Percentiles rank a stretch among this genome's conserved stretches.
phyloP scores from a whole-genome alignment of 2,113 vertebrate species.

The Macroglossus sobrinus region DNA sequence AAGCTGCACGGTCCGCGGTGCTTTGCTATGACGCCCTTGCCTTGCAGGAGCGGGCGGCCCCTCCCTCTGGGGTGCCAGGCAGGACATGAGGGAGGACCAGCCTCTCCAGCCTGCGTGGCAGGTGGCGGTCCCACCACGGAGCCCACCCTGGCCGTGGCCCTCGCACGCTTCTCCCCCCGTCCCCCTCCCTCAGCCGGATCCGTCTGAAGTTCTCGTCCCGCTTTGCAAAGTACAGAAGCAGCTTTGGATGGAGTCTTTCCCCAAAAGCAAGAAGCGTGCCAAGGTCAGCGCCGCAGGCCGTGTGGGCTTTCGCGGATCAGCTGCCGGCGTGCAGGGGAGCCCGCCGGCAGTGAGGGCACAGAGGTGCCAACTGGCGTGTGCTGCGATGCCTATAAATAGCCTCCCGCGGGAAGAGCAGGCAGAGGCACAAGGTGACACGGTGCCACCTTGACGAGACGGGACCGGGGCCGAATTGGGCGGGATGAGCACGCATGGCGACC shows the following conservation, averaged over 20 bases:
- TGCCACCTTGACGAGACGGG: rapidly evolving
- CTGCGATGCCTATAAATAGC: rapidly evolving
- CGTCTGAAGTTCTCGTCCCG: not conserved
- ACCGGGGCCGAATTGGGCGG: not conserved
- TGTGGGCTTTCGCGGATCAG: rapidly evolving
- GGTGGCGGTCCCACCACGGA: not conserved
- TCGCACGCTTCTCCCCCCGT: too few species aligned
- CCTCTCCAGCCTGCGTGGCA: not conserved
- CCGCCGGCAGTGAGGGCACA: rapidly evolving
- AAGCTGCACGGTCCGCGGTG: not conserved
- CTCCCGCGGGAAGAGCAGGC: rapidly evolving
- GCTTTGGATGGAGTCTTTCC: not conserved
- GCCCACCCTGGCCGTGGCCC: not conserved
- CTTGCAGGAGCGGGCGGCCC: too few species aligned
- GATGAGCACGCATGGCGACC: rapidly evolving
- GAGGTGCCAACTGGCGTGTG: not conserved
- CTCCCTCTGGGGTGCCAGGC: too few species aligned
- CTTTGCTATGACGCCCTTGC: not conserved
- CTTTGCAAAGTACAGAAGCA: not conserved
- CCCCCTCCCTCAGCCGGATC: rapidly evolving
- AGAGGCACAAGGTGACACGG: rapidly evolving
- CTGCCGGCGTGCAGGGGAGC: rapidly evolving
- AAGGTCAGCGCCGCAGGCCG: not conserved
- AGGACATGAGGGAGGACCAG: too few species aligned
- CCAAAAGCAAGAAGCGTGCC: not conserved